phyloP scores from a whole-genome alignment of 2,888 invertebrate species.

The Schizaphis graminum region DNA sequence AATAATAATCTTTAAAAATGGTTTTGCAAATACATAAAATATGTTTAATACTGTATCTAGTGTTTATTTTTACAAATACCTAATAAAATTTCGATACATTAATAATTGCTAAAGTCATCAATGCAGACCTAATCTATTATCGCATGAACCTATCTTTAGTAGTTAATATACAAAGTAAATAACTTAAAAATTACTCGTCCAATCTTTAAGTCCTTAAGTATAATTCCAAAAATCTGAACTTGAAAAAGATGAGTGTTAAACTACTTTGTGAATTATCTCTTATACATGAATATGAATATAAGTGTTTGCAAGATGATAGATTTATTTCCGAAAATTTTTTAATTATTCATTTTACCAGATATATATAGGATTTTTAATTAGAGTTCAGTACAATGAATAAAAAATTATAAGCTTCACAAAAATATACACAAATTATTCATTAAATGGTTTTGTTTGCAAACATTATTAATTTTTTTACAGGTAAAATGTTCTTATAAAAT shows the following conservation, averaged over 20 bases:
- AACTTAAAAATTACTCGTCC: neutral
- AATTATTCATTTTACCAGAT: neutral
- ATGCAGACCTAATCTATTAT: neutral
- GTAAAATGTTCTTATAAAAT: constrained; percentile 38
- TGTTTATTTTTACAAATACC: no score
- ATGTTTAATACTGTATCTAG: no score
- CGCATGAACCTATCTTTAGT: neutral
- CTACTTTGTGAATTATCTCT: neutral
- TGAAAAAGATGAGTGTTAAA: neutral
- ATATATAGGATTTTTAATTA: constrained; percentile 20
- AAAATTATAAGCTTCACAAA: constrained; percentile 51
- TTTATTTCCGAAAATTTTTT: neutral
- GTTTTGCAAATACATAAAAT: no score
- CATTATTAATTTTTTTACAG: constrained; percentile 19
- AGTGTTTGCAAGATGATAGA: neutral
- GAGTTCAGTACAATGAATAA: constrained; percentile 44
- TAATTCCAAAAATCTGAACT: neutral
- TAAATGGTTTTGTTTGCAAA: neutral
- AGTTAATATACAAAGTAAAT: neutral
- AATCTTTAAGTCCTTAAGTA: neutral
- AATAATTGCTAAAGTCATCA: neutral
- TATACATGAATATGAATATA: neutral
- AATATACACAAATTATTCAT: constrained; percentile 45
- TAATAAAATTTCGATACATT: no score
- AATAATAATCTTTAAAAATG: no score